Evolutionary conservation across 2,888 invertebrate species (phyloP).

Genomic region (Holacanthella duospinosa): DNA sequence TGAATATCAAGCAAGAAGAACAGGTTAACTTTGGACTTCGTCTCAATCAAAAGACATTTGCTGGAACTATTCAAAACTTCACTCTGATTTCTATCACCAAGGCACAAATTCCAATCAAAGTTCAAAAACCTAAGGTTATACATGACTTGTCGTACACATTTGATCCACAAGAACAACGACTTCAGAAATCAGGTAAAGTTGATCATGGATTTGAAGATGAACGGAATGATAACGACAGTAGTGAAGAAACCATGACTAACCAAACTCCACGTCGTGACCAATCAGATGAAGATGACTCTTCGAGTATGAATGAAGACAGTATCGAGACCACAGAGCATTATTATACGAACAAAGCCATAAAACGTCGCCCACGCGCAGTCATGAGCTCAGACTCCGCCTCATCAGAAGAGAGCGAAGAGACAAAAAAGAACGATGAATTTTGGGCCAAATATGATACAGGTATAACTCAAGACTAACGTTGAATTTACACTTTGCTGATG

Average conservation of each 20-base stretch:
- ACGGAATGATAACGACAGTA: constrained; percentile 6
- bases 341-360: too few relatives aligned
- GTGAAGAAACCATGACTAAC: background rate
- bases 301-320: background rate
- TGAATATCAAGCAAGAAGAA: constrained; percentile 28
- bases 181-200: constrained; percentile 14
- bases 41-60: constrained; percentile 18
- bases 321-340: background rate
- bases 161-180: constrained; percentile 27
- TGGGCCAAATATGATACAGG: background rate
- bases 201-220: constrained; percentile 7
- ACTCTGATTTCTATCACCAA: constrained; percentile 19
- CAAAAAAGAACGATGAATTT: background rate
- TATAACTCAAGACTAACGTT: too few relatives aligned
- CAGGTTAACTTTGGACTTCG: constrained; percentile 27
- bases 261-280: background rate
- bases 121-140: constrained; percentile 19
- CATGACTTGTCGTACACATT: constrained; percentile 24
- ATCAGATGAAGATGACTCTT: background rate
- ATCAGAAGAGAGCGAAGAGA: background rate
- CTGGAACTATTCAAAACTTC: constrained; percentile 28
- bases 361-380: background rate
- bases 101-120: constrained; percentile 1
- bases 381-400: background rate
- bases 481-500: too few relatives aligned